Evolutionary conservation across 2,797 vertebrate genomes (phyloP).

Genomic region (Poecile montanus): DNA sequence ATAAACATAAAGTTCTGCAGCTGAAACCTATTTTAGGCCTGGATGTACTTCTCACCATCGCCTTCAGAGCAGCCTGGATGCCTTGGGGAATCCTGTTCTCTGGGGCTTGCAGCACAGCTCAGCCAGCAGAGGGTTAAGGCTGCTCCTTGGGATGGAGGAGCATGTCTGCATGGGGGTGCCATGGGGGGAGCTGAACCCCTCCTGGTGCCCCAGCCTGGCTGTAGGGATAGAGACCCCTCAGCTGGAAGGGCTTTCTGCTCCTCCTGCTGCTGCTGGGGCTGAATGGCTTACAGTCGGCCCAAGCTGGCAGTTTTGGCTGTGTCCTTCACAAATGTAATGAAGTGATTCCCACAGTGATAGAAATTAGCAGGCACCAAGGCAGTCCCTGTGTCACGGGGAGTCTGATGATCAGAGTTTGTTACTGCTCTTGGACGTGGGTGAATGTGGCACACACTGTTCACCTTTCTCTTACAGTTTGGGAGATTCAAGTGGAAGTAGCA

Average conservation of each 20-base stretch:
- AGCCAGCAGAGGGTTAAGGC: fast-evolving
- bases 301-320: not conserved
- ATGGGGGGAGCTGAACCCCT: not conserved
- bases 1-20: not conserved
- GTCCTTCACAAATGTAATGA: not conserved
- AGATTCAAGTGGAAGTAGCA: not conserved
- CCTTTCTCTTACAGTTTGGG: not conserved
- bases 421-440: fast-evolving
- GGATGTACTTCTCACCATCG: not conserved
- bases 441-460: fast-evolving
- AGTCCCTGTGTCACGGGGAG: not conserved
- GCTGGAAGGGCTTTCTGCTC: not conserved
- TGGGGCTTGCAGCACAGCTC: not conserved
- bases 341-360: not conserved
- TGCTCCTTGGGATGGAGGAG: not conserved
- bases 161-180: fast-evolving
- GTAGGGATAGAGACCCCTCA: not conserved
- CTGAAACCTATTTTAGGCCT: not conserved
- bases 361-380: not conserved
- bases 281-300: not conserved
- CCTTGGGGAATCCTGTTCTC: not conserved
- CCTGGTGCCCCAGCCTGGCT: not conserved
- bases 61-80: not conserved
- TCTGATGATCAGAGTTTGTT: not conserved
- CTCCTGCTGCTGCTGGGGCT: not conserved